A percentile compares a stretch with the other conserved stretches of the same genome.
These are phyloP conservation scores for Rhopilema esculentum DNA, from an alignment of 30 jellyfish, hydroid and myxozoan species.

Conservation along the genomic window DNA sequence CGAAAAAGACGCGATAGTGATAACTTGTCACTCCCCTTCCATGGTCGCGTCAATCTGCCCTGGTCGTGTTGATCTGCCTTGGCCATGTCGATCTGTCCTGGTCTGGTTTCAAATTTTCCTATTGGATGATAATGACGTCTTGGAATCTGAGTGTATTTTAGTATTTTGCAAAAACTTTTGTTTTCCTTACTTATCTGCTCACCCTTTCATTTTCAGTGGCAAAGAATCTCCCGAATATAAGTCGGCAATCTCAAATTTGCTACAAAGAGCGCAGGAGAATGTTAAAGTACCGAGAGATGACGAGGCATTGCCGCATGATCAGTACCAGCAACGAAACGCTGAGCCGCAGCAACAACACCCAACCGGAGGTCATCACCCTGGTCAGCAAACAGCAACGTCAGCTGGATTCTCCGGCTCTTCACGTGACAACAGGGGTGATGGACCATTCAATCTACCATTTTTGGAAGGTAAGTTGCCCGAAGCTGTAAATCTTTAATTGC, in stretches of 20 bases:
- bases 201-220: slow-evolving; percentile 28
- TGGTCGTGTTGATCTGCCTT: too few relatives aligned
- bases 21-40: too few relatives aligned
- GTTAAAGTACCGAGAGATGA: slow-evolving; percentile 40
- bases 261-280: slow-evolving; percentile 65
- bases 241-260: slow-evolving; percentile 33
- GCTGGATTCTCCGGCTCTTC: not conserved
- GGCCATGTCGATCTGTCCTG: too few relatives aligned
- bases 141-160: too few relatives aligned
- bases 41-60: too few relatives aligned
- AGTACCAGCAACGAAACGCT: slow-evolving; percentile 9
- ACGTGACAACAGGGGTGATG: not conserved
- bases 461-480: slow-evolving; percentile 45
- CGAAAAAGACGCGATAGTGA: too few relatives aligned
- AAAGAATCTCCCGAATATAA: slow-evolving; percentile 72
- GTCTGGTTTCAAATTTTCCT: too few relatives aligned
- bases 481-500: not conserved
- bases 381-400: not conserved
- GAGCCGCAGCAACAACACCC: slow-evolving; percentile 28
- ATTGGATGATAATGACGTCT: too few relatives aligned
- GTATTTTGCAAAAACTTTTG: not conserved
- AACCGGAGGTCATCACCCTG: slow-evolving; percentile 3
- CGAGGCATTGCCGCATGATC: slow-evolving; percentile 3
- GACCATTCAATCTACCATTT: slow-evolving; percentile 40
- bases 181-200: not conserved